phyloP scores from a whole-genome alignment of 2,888 invertebrate genomes.

The Drosophila cognata region DNA sequence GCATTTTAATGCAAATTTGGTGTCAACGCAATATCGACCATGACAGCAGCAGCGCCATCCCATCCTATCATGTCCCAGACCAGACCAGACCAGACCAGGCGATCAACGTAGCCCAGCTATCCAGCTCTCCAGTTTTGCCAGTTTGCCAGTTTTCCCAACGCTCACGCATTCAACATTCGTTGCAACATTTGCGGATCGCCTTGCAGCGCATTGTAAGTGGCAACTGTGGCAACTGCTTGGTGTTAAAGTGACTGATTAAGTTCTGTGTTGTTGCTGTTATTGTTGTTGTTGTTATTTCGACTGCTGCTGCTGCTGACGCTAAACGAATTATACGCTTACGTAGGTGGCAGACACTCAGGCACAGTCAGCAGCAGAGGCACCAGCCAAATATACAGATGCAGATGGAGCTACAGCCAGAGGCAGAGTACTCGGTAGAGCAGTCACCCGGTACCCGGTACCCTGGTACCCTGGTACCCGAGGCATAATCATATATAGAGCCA shows the following conservation, averaged over 20 bases:
- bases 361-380: slow-evolving; percentile 19
- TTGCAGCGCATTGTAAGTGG: slow-evolving; percentile 64
- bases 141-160: slow-evolving; percentile 52
- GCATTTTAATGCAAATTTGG: slow-evolving; percentile 82
- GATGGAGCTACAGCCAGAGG: slow-evolving; percentile 9
- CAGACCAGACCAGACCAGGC: slow-evolving; percentile 28
- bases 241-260: slow-evolving; percentile 80
- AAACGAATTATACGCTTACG: slow-evolving; percentile 81
- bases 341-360: slow-evolving; percentile 79
- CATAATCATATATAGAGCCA: slow-evolving; percentile 62
- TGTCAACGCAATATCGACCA: slow-evolving; percentile 82
- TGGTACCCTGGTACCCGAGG: background rate
- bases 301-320: slow-evolving; percentile 69
- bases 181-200: slow-evolving; percentile 24
- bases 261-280: slow-evolving; percentile 54
- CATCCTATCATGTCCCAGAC: slow-evolving; percentile 2
- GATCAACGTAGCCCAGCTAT: slow-evolving; percentile 26
- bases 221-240: slow-evolving; percentile 65
- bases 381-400: slow-evolving; percentile 24
- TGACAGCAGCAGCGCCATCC: slow-evolving; percentile 69
- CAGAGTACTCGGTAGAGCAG: slow-evolving; percentile 17
- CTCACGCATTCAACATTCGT: slow-evolving; percentile 61
- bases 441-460: slow-evolving; percentile 4
- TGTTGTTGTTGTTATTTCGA: slow-evolving; percentile 26
- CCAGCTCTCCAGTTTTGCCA: slow-evolving; percentile 2